Conservation (phyloP, 2,113 vertebrate genomes). For the Tilapia sparmanii region DNA sequence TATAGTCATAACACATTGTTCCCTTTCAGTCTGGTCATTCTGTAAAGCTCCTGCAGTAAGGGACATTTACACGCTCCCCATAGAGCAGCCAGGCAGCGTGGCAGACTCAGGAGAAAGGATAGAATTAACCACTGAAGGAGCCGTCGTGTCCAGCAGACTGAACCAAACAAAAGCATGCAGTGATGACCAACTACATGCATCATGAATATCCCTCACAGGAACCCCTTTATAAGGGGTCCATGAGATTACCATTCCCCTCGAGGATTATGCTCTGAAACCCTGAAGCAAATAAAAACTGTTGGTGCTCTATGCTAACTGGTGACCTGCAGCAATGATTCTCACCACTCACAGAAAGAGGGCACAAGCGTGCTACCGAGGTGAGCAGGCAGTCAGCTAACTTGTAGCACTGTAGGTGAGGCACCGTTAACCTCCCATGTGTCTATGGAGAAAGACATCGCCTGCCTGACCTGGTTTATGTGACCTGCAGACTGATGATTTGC, state of each 20-base stretch:
- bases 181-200: not conserved
- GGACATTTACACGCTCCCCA: rapidly evolving
- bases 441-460: not conserved
- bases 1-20: not conserved
- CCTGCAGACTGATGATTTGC: not conserved
- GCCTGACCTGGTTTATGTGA: not conserved
- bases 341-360: not conserved
- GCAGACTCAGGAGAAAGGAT: not conserved
- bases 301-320: not conserved
- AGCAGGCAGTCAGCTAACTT: not conserved
- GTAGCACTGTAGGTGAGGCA: not conserved
- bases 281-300: not conserved
- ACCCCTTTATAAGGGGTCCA: not conserved
- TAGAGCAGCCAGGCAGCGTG: not conserved
- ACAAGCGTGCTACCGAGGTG: not conserved
- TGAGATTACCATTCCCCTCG: not conserved
- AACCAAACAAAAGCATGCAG: not conserved
- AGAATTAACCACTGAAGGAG: rapidly evolving
- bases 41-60: rapidly evolving
- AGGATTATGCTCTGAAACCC: not conserved
- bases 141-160: not conserved
- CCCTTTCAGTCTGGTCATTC: not conserved
- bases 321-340: not conserved
- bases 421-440: rapidly evolving
- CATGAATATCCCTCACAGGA: not conserved